Conservation (phyloP, 2,888 invertebrate genomes). For the Lacanobia oleracea region DNA sequence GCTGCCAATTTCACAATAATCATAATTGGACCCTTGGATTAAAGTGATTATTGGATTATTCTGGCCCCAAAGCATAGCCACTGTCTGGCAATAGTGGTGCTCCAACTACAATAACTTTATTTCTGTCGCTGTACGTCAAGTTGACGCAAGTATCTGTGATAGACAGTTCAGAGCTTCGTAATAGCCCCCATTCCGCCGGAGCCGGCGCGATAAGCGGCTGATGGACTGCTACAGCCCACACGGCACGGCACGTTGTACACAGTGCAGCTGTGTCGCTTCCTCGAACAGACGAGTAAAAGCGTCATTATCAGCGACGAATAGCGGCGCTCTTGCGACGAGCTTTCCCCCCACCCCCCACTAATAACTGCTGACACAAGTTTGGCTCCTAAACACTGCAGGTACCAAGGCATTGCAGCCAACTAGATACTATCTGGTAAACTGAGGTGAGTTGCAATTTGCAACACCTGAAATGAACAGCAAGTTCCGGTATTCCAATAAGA, state of each 20-base stretch:
- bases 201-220: background rate
- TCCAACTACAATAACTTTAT: background rate
- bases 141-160: background rate
- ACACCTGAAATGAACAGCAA: background rate
- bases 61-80: background rate
- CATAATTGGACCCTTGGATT: background rate
- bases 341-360: too few species aligned
- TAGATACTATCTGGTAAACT: background rate
- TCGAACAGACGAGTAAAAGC: slow-evolving; percentile 16
- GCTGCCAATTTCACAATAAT: background rate
- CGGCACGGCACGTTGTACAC: background rate
- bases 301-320: slow-evolving; percentile 22
- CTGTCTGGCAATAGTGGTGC: too few species aligned
- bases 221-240: background rate
- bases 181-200: slow-evolving; percentile 11
- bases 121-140: background rate
- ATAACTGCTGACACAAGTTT: background rate
- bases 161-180: background rate
- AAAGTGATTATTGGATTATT: background rate
- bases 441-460: background rate
- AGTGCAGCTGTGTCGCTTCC: slow-evolving; percentile 3
- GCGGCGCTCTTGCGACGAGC: slow-evolving; percentile 15
- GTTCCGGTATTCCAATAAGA: background rate
- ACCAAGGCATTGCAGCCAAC: background rate
- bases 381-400: background rate